Percentiles rank a stretch among this genome's conserved stretches.
These are phyloP conservation scores for Drosophila bipectinata DNA, from an alignment of 1,140 invertebrate genomes.

Conservation along the genomic window DNA sequence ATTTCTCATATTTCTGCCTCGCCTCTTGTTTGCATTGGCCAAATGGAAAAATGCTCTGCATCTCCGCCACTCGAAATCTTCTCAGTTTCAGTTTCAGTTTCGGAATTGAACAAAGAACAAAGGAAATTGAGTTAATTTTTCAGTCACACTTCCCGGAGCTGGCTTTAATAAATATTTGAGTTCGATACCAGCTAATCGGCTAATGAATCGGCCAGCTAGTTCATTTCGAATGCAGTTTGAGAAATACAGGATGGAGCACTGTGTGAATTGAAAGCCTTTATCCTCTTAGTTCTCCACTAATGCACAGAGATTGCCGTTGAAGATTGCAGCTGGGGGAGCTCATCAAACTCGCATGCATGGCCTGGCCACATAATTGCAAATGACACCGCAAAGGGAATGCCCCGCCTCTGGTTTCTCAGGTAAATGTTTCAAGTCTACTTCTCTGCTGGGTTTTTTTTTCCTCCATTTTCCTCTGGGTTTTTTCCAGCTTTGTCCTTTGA, in stretches of 20 bases:
- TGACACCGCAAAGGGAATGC: slow-evolving; percentile 55
- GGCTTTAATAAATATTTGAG: slow-evolving; percentile 10
- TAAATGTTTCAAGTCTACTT: slow-evolving; percentile 66
- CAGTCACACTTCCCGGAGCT: slow-evolving; percentile 35
- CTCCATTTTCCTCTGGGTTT: slow-evolving; percentile 41
- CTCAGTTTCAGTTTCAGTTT: slow-evolving; percentile 25
- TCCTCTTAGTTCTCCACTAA: slow-evolving; percentile 18
- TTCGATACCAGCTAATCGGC: slow-evolving; percentile 3
- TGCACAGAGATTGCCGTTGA: slow-evolving; percentile 31
- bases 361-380: slow-evolving; percentile 61
- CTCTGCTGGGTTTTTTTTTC: slow-evolving; percentile 19
- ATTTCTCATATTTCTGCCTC: slow-evolving; percentile 46
- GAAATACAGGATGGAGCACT: not conserved
- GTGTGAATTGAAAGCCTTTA: slow-evolving; percentile 14
- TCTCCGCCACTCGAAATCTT: slow-evolving; percentile 16
- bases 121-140: slow-evolving; percentile 46
- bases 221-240: slow-evolving; percentile 7
- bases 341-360: slow-evolving; percentile 51
- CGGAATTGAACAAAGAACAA: slow-evolving; percentile 18
- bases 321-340: slow-evolving; percentile 25
- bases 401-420: slow-evolving; percentile 8
- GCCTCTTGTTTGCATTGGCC: slow-evolving; percentile 33
- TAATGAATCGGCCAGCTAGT: slow-evolving; percentile 2
- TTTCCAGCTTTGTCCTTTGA: slow-evolving; percentile 60
- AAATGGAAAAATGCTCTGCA: slow-evolving; percentile 34